These are phyloP conservation scores for Achroia grisella DNA, from an alignment of 1,140 invertebrate genomes.

Conservation along the genomic window DNA sequence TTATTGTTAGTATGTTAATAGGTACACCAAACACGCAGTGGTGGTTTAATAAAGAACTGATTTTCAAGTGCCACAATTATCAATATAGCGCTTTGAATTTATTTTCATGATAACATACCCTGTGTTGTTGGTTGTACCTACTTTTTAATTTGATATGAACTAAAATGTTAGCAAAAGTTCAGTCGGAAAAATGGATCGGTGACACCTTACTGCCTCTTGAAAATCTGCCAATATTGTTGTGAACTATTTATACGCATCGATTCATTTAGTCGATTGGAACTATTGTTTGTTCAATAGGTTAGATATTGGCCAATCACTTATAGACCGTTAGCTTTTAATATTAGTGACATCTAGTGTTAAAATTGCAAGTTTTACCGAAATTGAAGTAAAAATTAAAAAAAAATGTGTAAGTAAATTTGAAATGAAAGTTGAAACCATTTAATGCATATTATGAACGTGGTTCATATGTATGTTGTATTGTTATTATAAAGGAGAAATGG, in stretches of 20 bases:
- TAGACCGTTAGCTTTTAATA: conserved; percentile 67
- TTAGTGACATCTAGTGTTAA: conserved; percentile 74
- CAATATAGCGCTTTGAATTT: conserved; percentile 13
- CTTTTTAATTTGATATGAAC: background rate
- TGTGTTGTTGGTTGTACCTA: conserved; percentile 10
- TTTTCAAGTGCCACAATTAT: conserved; percentile 27
- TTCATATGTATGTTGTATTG: conserved; percentile 65
- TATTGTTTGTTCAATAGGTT: conserved; percentile 10
- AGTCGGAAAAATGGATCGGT: background rate
- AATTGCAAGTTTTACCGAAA: conserved; percentile 62
- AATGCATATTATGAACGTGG: conserved; percentile 44
- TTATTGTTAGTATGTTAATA: conserved; percentile 2
- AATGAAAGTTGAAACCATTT: conserved; percentile 28
- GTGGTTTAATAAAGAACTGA: conserved; percentile 25
- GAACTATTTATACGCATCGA: background rate
- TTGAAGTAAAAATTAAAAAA: conserved; percentile 40
- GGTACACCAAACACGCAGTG: conserved; percentile 9
- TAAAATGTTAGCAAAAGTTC: background rate
- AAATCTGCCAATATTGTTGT: conserved; percentile 2
- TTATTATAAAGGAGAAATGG: conserved; percentile 57
- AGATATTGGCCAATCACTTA: conserved; percentile 34
- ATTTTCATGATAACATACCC: conserved; percentile 10
- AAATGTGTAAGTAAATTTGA: conserved; percentile 36
- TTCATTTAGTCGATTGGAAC: conserved; percentile 11
- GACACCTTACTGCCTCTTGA: conserved; percentile 2